phyloP scores from a whole-genome alignment of 2,888 invertebrate species.

The Conomelus anceps region DNA sequence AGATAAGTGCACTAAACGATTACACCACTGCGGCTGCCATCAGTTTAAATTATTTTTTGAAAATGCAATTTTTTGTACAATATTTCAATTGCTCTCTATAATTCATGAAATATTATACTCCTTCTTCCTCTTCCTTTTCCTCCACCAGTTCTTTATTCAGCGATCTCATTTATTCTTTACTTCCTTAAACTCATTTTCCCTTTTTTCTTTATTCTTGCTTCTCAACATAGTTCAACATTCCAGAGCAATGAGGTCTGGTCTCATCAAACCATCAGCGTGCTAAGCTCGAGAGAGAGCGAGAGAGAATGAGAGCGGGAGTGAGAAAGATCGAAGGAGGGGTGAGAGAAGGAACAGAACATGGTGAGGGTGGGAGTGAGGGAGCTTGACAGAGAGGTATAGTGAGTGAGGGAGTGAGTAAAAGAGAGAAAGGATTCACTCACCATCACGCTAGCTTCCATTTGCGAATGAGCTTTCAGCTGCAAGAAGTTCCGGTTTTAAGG shows the following conservation, averaged over 20 bases:
- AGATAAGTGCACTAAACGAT: too few species aligned
- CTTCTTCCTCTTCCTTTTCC: not conserved
- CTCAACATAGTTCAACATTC: not conserved
- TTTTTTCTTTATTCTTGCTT: not conserved
- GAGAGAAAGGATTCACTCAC: not conserved
- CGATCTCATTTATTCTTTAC: not conserved
- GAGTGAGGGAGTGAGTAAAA: not conserved
- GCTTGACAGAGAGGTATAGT: too few species aligned
- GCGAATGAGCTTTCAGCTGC: not conserved
- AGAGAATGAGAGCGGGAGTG: too few species aligned
- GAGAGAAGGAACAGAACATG: not conserved
- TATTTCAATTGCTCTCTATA: not conserved
- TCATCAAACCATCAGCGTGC: not conserved
- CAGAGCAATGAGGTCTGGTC: not conserved
- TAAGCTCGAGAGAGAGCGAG: not conserved
- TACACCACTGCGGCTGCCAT: too few species aligned
- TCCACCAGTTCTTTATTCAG: too few species aligned
- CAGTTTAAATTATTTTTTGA: too few species aligned
- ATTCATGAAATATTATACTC: not conserved
- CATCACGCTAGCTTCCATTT: not conserved
- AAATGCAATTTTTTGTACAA: too few species aligned
- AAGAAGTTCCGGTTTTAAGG: not conserved
- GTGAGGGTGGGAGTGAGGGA: too few species aligned
- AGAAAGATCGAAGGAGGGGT: not conserved
- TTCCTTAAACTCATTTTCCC: not conserved